Evolutionary conservation across 1,140 invertebrate genomes (phyloP), one percentile per base, ranked within the genome.

Genomic region (Solenopsis invicta): DNA sequence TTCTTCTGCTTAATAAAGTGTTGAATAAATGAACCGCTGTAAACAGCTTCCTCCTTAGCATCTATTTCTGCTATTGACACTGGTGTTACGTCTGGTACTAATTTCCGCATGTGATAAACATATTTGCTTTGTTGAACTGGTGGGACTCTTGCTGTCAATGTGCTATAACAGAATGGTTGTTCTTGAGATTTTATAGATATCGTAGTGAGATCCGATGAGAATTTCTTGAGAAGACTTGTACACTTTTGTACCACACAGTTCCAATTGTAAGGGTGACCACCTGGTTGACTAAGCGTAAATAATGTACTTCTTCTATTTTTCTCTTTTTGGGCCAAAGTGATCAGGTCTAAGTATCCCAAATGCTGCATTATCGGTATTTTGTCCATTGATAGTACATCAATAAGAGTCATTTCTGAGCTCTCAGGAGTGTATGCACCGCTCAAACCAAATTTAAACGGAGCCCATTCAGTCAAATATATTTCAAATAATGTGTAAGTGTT

Each of bases 241-340:
- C 96, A 96, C 88, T 96, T 96, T 87, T 96, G 95, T 13, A 97
- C 94, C 5, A 98, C 92, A 77, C 96, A 96, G 89, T 97, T 98
- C 98, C 98, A 98, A 88, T 97, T 98, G 86, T 97, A 97, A 2
- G 98, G 97, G 94, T 98, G 97, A 69, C 97, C 97, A 37, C 97
- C 97, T 67, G 97, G 97, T 91, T 97, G 96, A 74, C 97, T 98
- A 0, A 98, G 93, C 16, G 96, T 96, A 91, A 97, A 98, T 29
- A 98, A 95, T 74, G 96, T 92, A 56, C 93, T 85, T 85, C 97
- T 96, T 86, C 97, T 95, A 2, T 67, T 2, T 64, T 93, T 91
- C 66, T 97, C 96, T 77, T 96, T 97, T 89, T 96, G 95, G 9
- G 97, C 95, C 59, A 98, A 89, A 18, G 96, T 96, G 75, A 96